Evolutionary conservation across 2,888 invertebrate species (phyloP), one percentile per base, ranked within the genome.

Genomic region (Pachydiplax longipennis): DNA sequence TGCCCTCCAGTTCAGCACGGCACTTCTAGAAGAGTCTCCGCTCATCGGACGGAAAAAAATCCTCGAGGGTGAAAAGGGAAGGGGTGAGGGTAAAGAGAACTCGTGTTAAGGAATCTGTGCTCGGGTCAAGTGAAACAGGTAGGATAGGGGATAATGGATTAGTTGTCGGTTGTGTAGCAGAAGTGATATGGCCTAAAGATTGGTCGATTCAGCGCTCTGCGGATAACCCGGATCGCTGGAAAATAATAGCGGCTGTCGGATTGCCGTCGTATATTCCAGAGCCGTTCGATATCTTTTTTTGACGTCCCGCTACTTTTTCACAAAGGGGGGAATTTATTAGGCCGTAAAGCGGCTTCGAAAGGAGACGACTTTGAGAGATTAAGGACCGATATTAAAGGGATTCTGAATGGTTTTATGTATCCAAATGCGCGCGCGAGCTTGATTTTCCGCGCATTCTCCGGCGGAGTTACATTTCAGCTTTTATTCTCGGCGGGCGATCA

Each of bases 141-240:
- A n/a, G 61, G 58, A 58, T 35, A 18, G 31, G 58, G 82, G 61
- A 37, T 61, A 87, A 87, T 87, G 61, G 87, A 87, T 87, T 87
- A 87, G 87, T 87, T 87, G 87, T 48, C 61, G 61, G 35, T 61
- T 65, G 22, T 58, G 61, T 58, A 61, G 65, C 65, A 61, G 87
- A 65, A 37, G 87, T 61, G 87, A 87, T 87, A 87, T 87, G 61
- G 37, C 13, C 87, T 22, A 65, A 87, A 87, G 87, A 37, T 35
- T 83, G 48, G 25, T 87, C 37, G 87, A 61, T 87, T 61, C 87
- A 87, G 4, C 61, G 18, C 37, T 73, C 37, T 87, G 37, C 53
- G 61, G 37, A 35, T 83, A 61, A 61, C 61, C 61, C 40, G 22
- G 83, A 31, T 65, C 37, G 37, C 61, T 35, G 61, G 81, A 87